phyloP scores from a whole-genome alignment of 2,888 invertebrate species.

The Pediacus dermestoides region DNA sequence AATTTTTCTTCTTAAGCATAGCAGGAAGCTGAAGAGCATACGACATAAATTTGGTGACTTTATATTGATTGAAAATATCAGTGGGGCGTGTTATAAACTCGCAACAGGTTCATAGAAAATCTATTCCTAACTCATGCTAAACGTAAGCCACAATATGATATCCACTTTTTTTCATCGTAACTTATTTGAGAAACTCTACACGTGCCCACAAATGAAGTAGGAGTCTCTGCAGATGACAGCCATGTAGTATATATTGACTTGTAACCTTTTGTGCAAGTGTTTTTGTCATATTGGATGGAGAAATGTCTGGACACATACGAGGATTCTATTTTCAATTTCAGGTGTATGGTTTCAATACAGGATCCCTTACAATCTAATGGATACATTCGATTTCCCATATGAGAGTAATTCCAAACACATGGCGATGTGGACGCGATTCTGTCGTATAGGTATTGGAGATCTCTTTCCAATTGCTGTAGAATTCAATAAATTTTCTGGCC shows the following conservation, averaged over 20 bases:
- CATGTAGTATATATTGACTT: conserved; percentile 23
- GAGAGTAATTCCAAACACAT: conserved; percentile 4
- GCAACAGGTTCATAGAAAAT: too few relatives aligned
- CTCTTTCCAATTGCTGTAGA: too few relatives aligned
- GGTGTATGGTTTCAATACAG: conserved; percentile 17
- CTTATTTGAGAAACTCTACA: conserved; percentile 2
- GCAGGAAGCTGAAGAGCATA: too few relatives aligned
- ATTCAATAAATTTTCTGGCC: too few relatives aligned
- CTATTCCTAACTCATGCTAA: too few relatives aligned
- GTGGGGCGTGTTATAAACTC: too few relatives aligned
- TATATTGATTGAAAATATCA: too few relatives aligned
- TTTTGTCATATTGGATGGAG: conserved; percentile 6
- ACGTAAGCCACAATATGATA: too few relatives aligned
- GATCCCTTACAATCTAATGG: conserved; percentile 19
- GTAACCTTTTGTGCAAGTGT: conserved; percentile 17
- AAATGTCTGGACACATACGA: conserved; percentile 16
- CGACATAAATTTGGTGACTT: too few relatives aligned
- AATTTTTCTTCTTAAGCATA: too few relatives aligned
- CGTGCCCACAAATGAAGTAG: background rate
- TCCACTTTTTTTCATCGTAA: too few relatives aligned
- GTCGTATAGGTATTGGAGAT: too few relatives aligned
- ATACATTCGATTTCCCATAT: conserved; percentile 13
- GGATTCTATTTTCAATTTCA: conserved; percentile 19
- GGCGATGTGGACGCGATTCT: conserved; percentile 1
- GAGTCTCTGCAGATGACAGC: conserved; percentile 14